phyloP scores from a whole-genome alignment of 1,140 invertebrate species.

The Brachionus koreanus region DNA sequence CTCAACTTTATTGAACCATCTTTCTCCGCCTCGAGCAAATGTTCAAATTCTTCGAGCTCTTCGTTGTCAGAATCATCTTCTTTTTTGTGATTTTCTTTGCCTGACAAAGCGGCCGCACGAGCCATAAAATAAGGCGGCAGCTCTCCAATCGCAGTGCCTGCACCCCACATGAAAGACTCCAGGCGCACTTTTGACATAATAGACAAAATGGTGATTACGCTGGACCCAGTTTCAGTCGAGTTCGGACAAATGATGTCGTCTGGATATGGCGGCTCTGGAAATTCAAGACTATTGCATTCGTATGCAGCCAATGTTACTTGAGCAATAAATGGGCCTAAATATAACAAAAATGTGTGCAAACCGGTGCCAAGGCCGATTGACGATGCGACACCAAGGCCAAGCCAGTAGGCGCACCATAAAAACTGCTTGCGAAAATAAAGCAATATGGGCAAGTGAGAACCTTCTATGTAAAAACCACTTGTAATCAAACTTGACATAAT shows the following conservation, averaged over 20 bases:
- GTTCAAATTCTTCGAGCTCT: conserved; percentile 55
- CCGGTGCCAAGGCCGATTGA: conserved; percentile 96
- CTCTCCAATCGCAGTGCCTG: conserved; percentile 93
- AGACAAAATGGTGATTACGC: conserved; percentile 59
- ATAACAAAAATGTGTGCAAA: conserved; percentile 94
- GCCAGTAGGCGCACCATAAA: conserved; percentile 84
- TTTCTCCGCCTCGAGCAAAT: conserved; percentile 43
- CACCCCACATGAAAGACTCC: conserved; percentile 94
- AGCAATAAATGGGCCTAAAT: conserved; percentile 67
- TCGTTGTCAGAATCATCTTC: conserved; percentile 62
- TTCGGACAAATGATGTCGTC: conserved; percentile 55
- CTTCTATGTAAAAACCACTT: conserved; percentile 60
- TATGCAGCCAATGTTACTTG: conserved; percentile 94
- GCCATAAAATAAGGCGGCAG: conserved; percentile 96
- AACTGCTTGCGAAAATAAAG: conserved; percentile 57
- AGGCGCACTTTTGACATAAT: conserved; percentile 94
- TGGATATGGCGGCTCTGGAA: conserved; percentile 74
- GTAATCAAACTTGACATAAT: conserved; percentile 59
- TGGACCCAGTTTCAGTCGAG: neutral
- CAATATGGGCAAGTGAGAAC: conserved; percentile 64
- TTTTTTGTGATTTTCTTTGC: conserved; percentile 61
- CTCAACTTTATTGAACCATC: conserved; percentile 53
- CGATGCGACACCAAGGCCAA: conserved; percentile 87
- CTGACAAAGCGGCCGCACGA: conserved; percentile 75
- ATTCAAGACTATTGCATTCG: conserved; percentile 87